phyloP scores from a whole-genome alignment of 2,797 vertebrate genomes.

The Rhinichthys osculus region DNA sequence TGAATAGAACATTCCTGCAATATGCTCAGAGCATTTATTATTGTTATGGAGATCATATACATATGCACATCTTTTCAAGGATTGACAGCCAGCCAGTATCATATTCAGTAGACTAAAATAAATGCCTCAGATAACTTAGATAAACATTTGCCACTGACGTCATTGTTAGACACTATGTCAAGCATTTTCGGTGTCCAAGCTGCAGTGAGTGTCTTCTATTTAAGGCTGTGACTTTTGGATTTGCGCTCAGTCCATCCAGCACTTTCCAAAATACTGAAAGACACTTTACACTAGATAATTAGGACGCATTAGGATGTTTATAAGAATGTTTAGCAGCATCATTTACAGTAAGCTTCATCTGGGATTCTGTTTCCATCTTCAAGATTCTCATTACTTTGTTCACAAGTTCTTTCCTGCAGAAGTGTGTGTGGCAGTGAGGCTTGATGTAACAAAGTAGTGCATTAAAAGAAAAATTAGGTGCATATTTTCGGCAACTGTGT shows the following conservation, averaged over 20 bases:
- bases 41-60: neutral
- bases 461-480: constrained; percentile 2
- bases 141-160: constrained; percentile 31
- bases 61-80: neutral
- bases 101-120: constrained; percentile 24
- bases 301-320: neutral
- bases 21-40: neutral
- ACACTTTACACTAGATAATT: constrained; percentile 25
- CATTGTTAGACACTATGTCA: constrained; percentile 13
- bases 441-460: neutral
- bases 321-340: neutral
- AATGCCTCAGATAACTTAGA: neutral
- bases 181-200: neutral
- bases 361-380: constrained; percentile 5
- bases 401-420: neutral
- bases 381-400: constrained; percentile 4
- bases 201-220: constrained; percentile 23
- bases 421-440: neutral
- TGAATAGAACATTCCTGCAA: constrained; percentile 9
- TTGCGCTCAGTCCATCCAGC: constrained; percentile 7
- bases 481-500: neutral
- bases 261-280: constrained; percentile 11
- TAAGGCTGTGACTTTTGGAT: constrained; percentile 27
- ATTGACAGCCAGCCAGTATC: constrained; percentile 6
- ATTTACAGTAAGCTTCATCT: neutral